Evolutionary conservation across 30 jellyfish, hydroid and myxozoan genomes (phyloP), one percentile per base, ranked within the genome.

Genomic region (Mastigias papua): DNA sequence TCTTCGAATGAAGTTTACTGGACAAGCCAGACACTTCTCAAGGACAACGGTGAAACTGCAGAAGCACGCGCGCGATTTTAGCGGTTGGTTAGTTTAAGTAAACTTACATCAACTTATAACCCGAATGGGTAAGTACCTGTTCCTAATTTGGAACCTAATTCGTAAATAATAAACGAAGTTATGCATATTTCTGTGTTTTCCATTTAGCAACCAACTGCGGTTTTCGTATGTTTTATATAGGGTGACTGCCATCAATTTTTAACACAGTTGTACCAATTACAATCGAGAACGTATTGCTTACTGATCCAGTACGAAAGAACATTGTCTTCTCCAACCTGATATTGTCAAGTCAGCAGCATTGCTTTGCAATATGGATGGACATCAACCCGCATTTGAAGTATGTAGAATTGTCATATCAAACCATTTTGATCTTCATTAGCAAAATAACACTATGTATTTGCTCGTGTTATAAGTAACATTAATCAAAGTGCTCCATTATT

Each of bases 151-250:
- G 8, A 6, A 16, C 60, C 60, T 16, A 46, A 8, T 46, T 8
- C 60, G 8, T 46, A 46, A 46, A 46, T 46, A 46, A 46, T 46
- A 16, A 46, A 46, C 16, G 60, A 46, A 46, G 16, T 8, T 16
- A 46, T 6, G 60, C 60, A 46, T 8, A 46, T 8, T 46, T 46
- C 60, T 46, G 60, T 46, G 13, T 29, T 22, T 9, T 42, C 75
- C 58, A 76, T 76, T 15, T 48, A 29, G 10, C 86, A 76, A 76
- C 86, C 86, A 48, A 58, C 86, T 49, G 62, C 48, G 76, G 86
- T 49, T 51, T 46, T 1, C 0, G 9, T 51, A 6, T 7, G 73
- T 76, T 76, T 23, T 64, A 26, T n/a, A 25, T 27, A 27, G 70
- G 32, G 54, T 25, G 73, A 26, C 16, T n/a, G 75, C 34, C 86